phyloP scores from a whole-genome alignment of 2,113 vertebrate species.

The Pygoscelis adeliae region DNA sequence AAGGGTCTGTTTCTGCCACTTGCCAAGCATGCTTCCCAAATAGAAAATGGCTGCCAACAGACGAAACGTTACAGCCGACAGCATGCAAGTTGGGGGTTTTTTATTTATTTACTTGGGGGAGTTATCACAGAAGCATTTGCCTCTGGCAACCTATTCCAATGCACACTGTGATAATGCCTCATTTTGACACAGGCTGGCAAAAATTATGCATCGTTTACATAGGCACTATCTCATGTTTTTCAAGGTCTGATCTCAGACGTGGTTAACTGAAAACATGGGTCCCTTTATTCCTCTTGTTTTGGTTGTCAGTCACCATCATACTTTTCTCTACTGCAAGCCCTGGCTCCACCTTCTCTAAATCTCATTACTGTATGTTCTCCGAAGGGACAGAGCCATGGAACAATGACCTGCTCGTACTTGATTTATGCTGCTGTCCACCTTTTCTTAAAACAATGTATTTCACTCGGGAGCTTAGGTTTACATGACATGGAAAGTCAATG shows the following conservation, averaged over 20 bases:
- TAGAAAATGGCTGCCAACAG: background rate
- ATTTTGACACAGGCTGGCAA: background rate
- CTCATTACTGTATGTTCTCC: background rate
- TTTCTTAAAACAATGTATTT: conserved; percentile 31
- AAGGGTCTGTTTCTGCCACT: background rate
- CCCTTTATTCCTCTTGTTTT: background rate
- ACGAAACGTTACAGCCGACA: background rate
- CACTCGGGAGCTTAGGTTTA: background rate
- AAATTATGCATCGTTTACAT: background rate
- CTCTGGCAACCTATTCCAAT: conserved; percentile 6
- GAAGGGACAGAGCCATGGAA: background rate
- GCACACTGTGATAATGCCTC: conserved; percentile 6
- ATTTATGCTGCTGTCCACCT: conserved; percentile 23
- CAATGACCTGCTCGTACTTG: background rate
- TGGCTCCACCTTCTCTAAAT: background rate
- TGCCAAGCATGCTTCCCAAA: background rate
- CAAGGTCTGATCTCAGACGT: background rate
- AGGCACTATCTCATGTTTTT: background rate
- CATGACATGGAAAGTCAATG: background rate
- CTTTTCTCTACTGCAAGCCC: background rate
- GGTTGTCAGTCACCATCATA: background rate
- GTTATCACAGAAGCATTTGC: conserved; percentile 2
- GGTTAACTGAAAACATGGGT: background rate
- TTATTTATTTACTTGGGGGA: background rate
- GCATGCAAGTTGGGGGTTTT: background rate